phyloP scores from a whole-genome alignment of 1,140 invertebrate genomes.

The Drosophila lini region DNA sequence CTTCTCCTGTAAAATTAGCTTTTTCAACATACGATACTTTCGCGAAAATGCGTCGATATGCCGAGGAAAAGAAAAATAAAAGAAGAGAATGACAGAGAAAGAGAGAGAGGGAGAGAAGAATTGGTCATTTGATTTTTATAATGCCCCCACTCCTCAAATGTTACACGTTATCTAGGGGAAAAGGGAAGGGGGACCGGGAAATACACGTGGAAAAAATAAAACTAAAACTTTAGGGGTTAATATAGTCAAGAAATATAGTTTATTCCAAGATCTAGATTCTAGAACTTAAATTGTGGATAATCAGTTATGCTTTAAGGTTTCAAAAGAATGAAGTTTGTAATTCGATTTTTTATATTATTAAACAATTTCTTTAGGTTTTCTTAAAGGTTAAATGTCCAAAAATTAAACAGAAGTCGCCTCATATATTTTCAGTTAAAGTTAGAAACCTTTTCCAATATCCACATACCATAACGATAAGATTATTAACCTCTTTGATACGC shows the following conservation, averaged over 20 bases:
- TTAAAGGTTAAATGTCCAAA: not conserved
- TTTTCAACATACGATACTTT: no score
- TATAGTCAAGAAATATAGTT: no score
- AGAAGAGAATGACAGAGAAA: slow-evolving; percentile 10
- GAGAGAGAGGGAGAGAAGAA: slow-evolving; percentile 22
- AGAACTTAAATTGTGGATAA: not conserved
- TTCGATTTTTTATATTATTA: not conserved
- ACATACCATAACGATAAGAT: slow-evolving; percentile 1
- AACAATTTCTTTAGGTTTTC: not conserved
- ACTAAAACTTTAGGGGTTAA: not conserved
- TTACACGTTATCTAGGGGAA: slow-evolving; percentile 56
- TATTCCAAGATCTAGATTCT: no score
- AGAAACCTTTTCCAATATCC: not conserved
- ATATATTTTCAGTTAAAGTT: not conserved
- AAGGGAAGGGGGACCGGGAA: not conserved
- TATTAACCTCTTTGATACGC: not conserved
- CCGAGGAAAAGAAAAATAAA: slow-evolving; percentile 35
- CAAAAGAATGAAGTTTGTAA: not conserved
- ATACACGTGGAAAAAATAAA: slow-evolving; percentile 12
- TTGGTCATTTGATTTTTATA: slow-evolving; percentile 63
- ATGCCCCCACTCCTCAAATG: slow-evolving; percentile 38
- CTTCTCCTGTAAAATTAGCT: no score
- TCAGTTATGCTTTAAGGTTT: not conserved
- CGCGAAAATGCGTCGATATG: no score
- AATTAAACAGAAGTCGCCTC: not conserved